These are phyloP conservation scores for Cataglyphis hispanica DNA, from an alignment of 1,140 invertebrate genomes.

Conservation along the genomic window DNA sequence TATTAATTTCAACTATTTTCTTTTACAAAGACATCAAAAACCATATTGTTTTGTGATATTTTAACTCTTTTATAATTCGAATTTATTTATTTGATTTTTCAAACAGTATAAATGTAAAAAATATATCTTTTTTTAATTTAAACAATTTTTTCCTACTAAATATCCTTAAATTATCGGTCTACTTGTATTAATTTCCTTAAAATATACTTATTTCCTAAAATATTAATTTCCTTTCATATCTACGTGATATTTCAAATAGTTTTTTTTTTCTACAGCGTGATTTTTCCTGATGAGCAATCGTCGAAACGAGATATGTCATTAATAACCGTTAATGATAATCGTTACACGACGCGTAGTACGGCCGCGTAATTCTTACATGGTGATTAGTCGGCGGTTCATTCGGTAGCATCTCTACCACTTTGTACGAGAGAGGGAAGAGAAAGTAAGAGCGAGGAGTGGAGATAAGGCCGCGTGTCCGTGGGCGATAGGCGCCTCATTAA, in stretches of 20 bases:
- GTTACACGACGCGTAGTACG: not conserved
- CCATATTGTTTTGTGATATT: too few species aligned
- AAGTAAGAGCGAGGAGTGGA: slow-evolving; percentile 7
- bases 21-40: too few species aligned
- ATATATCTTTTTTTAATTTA: too few species aligned
- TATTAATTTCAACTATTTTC: too few species aligned
- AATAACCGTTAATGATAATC: slow-evolving; percentile 16
- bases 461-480: slow-evolving; percentile 34
- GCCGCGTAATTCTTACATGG: not conserved
- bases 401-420: slow-evolving; percentile 25
- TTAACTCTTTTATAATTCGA: too few species aligned
- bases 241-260: not conserved
- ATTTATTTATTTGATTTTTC: too few species aligned
- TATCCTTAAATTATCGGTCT: not conserved
- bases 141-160: too few species aligned
- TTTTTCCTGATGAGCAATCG: not conserved
- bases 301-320: slow-evolving; percentile 4
- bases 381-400: slow-evolving; percentile 41
- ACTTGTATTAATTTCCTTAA: not conserved
- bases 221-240: not conserved
- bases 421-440: not conserved
- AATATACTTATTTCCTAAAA: not conserved
- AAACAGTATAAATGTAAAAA: too few species aligned
- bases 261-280: not conserved
- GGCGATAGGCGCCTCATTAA: slow-evolving; percentile 47